Evolutionary conservation across 2,888 invertebrate species (phyloP), one percentile per base, ranked within the genome.

Genomic region (Diploptera punctata): DNA sequence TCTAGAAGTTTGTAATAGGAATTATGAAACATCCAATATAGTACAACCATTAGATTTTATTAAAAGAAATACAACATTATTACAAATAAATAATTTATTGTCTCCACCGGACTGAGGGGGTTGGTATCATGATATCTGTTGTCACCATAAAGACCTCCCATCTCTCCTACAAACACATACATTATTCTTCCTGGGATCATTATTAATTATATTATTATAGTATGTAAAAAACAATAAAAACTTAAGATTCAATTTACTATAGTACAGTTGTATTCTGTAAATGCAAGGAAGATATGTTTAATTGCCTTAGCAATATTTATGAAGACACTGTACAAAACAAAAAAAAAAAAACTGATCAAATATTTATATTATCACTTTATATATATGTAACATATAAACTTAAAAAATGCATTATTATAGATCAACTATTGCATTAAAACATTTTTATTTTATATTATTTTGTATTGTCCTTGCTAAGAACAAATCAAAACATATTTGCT

Each of bases 81-180:
- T 71, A 73, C 73, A 73, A 73, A 73, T 73, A 73, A 73, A 73
- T 73, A 73, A 73, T 73, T 73, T 73, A 73, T 73, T 73, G 73
- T 73, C 73, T 73, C 73, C 73, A 69, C 54, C 54, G 38, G 62
- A 62, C 61, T 61, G 44, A 62, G 31, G 70, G 62, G 47, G 62
- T 44, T 65, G 57, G 57, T 57, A 57, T 57, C 26, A 65, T 24
- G 60, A 60, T 65, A 65, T 44, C 10, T 61, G n/a, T n/a, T 61
- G 33, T 38, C 61, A 61, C 38, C 44, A 65, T 26, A 26, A 29
- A 61, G 38, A 65, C 57, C 29, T 43, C 65, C 44, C 44, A 43
- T 29, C 65, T 18, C 16, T 65, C 44, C 65, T 65, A 65, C 65
- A 65, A n/a, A 43, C 26, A 44, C 26, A 44, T 26, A 65, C 47